Evolutionary conservation across 2,113 vertebrate species (phyloP), one percentile per base, ranked within the genome.

Genomic region (Colaptes auratus): DNA sequence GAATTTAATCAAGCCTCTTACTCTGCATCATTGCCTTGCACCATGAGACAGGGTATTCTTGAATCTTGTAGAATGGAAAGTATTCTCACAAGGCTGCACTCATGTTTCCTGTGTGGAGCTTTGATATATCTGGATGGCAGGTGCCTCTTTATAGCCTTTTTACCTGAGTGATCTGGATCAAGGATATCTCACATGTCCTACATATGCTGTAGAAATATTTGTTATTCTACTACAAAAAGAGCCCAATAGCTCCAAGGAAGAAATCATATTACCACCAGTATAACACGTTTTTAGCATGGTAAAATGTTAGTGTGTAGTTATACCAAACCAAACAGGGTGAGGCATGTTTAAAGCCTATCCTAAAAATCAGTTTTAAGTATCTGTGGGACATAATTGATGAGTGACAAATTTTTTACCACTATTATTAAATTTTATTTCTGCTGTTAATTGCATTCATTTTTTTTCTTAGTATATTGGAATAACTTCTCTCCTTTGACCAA

Each of bases 91-190:
- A 28, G 77, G 36, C 6, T 46, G 3, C 6, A 66, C 17, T 10
- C 5, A 1, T 6, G 1, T 53, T 76, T 65, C n/a, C 23, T 66
- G 0, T 14, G 15, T 15, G 12, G 28, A 88, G 0, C 12, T 80
- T 73, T 56, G 8, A 10, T 35, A 1, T 50, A 84, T 73, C 44
- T 79, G 44, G 10, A 18, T 85, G 30, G 7, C 15, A 75, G 2
- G 17, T 76, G 44, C 28, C 53, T 72, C 16, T 30, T 61, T 48
- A 42, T 10, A 12, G 12, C 23, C 16, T 72, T 70, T 12, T 86
- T 75, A 52, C 10, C 7, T 8, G 15, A 65, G 36, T 50, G 82
- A 50, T 13, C 10, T 70, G 30, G 10, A 36, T 30, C 23, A 76
- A 82, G 21, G 7, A 19, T 53, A 44, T 4, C 16, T 79, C 36